Base-by-base conservation (phyloP, 1,140 invertebrate species). In the Pseudomyrmex cubaensis region DNA sequence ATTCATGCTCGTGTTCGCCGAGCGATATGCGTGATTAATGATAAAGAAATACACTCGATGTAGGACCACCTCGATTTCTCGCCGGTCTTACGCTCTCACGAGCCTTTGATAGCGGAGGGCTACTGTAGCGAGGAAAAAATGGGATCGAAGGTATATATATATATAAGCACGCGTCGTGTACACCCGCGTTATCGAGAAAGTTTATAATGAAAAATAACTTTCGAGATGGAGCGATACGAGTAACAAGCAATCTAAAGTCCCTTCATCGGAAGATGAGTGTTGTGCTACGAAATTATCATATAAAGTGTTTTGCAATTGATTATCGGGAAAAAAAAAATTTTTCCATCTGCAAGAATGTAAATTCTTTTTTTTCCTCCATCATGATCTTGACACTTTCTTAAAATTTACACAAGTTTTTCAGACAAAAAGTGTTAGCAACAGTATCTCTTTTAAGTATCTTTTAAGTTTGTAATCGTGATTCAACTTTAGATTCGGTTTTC, bases 1-100 rank as follows among this genome's bases (percentile, higher is more conserved):
- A 88, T 88, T 88, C 87, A 87, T 82, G 76, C 78, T 74, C 83
- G 66, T 88, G 83, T 77, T 54, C 57, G 82, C 73, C 46, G 69
- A 44, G 56, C 83, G 83, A 87, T 87, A 44, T 22, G 17, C 64
- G 48, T 87, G 87, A 88, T 88, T 88, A 88, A 88, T 78, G 87
- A 76, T 74, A 59, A 70, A 77, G 57, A 57, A 35, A 13, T 72
- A 63, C 56, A 48, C 74, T 83, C 56, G 17, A 46, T 50, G 15
- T 22, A 17, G 59, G 48, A 62, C 66, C 77, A n/a, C 83, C 70
- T 70, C 76, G 63, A 86, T 82, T 87, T 75, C 77, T 66, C 56
- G 85, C 54, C n/a, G 72, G 50, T 70, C 48, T 10, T n/a, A 17
- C 46, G 52, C 15, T 63, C 83, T 82, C 22, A 17, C 46, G 54